phyloP scores from a whole-genome alignment of 2,888 invertebrate genomes.

The Drosophila colorata region DNA sequence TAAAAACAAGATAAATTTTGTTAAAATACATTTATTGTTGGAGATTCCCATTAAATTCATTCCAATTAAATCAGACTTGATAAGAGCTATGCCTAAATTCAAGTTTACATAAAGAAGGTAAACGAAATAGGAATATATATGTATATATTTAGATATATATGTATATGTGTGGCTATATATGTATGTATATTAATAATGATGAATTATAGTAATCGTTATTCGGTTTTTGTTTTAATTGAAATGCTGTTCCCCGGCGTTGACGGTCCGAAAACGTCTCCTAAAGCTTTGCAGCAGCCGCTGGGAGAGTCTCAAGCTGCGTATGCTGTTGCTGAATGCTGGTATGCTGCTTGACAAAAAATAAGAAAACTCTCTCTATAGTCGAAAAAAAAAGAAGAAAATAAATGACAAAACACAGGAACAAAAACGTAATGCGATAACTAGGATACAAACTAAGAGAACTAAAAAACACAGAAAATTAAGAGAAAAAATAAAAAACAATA shows the following conservation, averaged over 20 bases:
- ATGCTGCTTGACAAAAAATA: constrained; percentile 34
- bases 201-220: not conserved
- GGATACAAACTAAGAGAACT: too few species aligned
- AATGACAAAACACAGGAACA: not conserved
- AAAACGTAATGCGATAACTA: too few species aligned
- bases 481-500: constrained; percentile 7
- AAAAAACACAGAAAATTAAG: not conserved
- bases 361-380: constrained; percentile 19
- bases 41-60: constrained; percentile 13
- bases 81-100: constrained; percentile 11
- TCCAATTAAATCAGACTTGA: constrained; percentile 48
- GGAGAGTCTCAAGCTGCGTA: constrained; percentile 62
- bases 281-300: constrained; percentile 78
- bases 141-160: constrained; percentile 1
- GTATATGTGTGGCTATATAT: constrained; percentile 4
- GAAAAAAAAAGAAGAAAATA: constrained; percentile 1
- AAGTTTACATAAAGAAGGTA: constrained; percentile 1
- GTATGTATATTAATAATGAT: constrained; percentile 1
- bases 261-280: constrained; percentile 57
- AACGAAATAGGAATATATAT: not conserved
- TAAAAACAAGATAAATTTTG: not conserved
- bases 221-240: constrained; percentile 21
- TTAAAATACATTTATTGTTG: constrained; percentile 29
- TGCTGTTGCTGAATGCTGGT: constrained; percentile 40
- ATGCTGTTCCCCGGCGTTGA: constrained; percentile 37